Evolutionary conservation across 2,113 vertebrate species (phyloP), one percentile per base, ranked within the genome.

Genomic region (Apodemus speciosus): DNA sequence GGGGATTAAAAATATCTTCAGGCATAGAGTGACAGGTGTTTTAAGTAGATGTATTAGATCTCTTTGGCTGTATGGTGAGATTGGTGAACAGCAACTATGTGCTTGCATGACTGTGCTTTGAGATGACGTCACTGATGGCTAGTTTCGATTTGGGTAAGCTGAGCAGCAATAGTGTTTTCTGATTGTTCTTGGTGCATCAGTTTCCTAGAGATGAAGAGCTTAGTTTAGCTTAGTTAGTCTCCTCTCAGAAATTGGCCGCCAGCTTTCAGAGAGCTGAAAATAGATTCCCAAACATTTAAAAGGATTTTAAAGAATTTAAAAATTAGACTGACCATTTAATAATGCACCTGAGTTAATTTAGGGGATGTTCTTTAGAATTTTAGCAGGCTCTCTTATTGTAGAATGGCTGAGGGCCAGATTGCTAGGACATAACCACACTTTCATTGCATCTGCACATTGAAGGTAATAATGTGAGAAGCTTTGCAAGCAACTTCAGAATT

Each of bases 231-330:
- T 64, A 32, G 9, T 8, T 60, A 53, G 1, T 85, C 9, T 62
- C 64, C 5, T 21, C 43, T 79, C 38, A 88, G 58, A 95, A 92
- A 85, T 46, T 43, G 40, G 35, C 85, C 85, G 32, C 15, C 1
- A 14, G n/a, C 38, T 92, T 77, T 18, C 85, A 79, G 32, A 88
- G 15, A 89, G 38, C 87, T 94, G 91, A 68, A 69, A 87, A 77
- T 43, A 89, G 75, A 11, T 8, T 43, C 20, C 1, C 38, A 89
- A 90, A 91, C 11, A 43, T 35, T 53, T 64, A 40, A 83, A 92
- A 83, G 62, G 51, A 80, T 35, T 92, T 93, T 23, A 49, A 76
- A 64, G 38, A 64, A 6, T 21, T 85, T 85, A 40, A 53, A 88
- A 66, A 85, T 85, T 49, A 64, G 20, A 68, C 80, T 92, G 14